These are phyloP conservation scores for Marmota monax DNA, from an alignment of 2,113 vertebrate species.

Conservation along the genomic window DNA sequence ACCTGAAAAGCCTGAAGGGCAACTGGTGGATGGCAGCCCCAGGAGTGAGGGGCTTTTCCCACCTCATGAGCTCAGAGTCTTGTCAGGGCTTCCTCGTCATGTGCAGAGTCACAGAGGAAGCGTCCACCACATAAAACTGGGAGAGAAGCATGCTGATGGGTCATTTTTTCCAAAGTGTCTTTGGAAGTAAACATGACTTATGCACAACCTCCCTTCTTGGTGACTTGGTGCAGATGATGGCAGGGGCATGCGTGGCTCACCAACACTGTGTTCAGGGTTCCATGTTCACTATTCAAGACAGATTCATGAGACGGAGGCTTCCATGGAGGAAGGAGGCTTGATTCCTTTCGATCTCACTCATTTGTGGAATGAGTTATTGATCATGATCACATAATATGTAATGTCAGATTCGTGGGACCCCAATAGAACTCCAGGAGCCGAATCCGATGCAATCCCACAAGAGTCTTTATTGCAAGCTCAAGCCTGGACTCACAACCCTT, in stretches of 20 bases:
- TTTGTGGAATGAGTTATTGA: not conserved
- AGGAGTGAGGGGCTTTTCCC: too few species aligned
- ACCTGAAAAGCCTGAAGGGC: not conserved
- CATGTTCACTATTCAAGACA: not conserved
- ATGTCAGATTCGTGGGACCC: too few species aligned
- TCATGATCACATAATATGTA: too few species aligned
- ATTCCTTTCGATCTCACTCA: not conserved
- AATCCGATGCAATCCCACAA: too few species aligned
- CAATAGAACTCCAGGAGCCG: too few species aligned
- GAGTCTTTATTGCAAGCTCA: too few species aligned
- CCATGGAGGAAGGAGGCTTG: accelerated
- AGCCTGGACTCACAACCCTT: too few species aligned
- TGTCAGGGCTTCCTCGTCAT: not conserved
- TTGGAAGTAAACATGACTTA: not conserved
- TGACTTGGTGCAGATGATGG: too few species aligned
- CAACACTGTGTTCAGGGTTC: not conserved
- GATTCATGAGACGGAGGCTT: not conserved
- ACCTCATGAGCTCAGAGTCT: not conserved
- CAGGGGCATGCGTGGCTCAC: not conserved
- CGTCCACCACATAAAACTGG: not conserved
- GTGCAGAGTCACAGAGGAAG: accelerated
- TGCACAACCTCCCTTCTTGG: accelerated
- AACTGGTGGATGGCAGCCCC: too few species aligned
- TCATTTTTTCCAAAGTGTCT: not conserved
- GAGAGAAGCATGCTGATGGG: accelerated